These are phyloP conservation scores for Hyles vespertilio DNA, from an alignment of 1,140 invertebrate genomes.

Conservation along the genomic window DNA sequence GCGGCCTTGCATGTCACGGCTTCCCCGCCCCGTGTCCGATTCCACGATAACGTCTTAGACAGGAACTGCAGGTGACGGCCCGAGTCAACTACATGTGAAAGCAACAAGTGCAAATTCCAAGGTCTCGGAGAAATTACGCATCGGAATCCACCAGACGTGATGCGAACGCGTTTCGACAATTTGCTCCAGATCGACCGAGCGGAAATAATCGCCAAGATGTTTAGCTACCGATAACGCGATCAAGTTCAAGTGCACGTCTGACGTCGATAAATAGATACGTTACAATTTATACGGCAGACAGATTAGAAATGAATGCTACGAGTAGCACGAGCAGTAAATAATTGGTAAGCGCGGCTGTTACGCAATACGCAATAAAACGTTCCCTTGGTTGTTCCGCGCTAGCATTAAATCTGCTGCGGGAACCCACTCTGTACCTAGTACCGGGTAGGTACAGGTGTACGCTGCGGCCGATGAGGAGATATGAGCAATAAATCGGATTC, in stretches of 20 bases:
- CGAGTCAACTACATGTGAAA: constrained; percentile 52
- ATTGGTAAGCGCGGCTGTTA: constrained; percentile 39
- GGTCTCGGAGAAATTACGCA: constrained; percentile 44
- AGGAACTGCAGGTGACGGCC: constrained; percentile 35
- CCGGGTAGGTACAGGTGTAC: constrained; percentile 44
- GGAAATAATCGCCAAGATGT: constrained; percentile 33
- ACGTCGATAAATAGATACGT: constrained; percentile 40
- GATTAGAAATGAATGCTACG: constrained; percentile 38
- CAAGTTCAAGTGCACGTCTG: constrained; percentile 64
- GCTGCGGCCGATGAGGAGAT: constrained; percentile 39
- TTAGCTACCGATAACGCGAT: constrained; percentile 38
- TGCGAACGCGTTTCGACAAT: constrained; percentile 27
- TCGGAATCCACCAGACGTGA: constrained; percentile 29
- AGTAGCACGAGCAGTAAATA: constrained; percentile 32
- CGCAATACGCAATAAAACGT: constrained; percentile 44
- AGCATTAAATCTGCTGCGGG: constrained; percentile 22
- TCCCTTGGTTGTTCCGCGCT: constrained; percentile 36
- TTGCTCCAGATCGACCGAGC: constrained; percentile 14
- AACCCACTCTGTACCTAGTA: not conserved
- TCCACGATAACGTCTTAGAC: constrained; percentile 22
- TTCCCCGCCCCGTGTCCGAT: constrained; percentile 14
- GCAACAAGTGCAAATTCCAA: constrained; percentile 54
- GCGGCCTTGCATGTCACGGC: constrained; percentile 25
- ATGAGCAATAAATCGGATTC: constrained; percentile 48
- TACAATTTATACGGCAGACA: constrained; percentile 37